phyloP scores from a whole-genome alignment of 2,797 vertebrate species.

The Melanotaenia maccullochi region DNA sequence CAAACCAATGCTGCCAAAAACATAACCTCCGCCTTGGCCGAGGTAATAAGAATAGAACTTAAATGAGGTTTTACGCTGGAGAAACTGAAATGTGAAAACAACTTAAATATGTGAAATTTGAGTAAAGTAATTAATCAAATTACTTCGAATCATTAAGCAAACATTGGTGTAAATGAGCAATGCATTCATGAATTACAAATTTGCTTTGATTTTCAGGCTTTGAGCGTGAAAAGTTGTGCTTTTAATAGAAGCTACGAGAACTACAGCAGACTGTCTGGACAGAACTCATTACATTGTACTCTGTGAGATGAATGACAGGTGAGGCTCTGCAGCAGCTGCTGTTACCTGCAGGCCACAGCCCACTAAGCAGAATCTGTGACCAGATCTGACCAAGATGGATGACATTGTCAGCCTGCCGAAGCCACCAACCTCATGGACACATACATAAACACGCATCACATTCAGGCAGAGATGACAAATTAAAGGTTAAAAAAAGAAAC shows the following conservation, averaged over 20 bases:
- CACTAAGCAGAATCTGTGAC: slow-evolving; percentile 41
- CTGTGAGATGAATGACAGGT: slow-evolving; percentile 47
- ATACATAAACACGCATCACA: slow-evolving; percentile 1
- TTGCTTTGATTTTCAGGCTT: too few relatives aligned
- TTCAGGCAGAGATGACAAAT: slow-evolving; percentile 4
- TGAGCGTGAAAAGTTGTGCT: slow-evolving; percentile 7
- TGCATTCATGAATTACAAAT: background rate
- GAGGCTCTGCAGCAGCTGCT: slow-evolving; percentile 52
- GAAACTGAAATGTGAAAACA: background rate
- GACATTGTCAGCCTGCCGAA: slow-evolving; percentile 31
- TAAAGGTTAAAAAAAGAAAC: background rate
- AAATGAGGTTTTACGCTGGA: background rate
- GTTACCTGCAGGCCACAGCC: slow-evolving; percentile 54
- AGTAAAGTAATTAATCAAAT: background rate
- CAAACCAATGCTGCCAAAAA: too few relatives aligned
- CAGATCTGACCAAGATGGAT: slow-evolving; percentile 60
- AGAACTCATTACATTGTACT: slow-evolving; percentile 16
- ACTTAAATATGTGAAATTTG: background rate
- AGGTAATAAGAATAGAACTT: background rate
- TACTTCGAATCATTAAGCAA: too few relatives aligned
- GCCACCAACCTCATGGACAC: slow-evolving; percentile 14
- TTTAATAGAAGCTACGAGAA: slow-evolving; percentile 9
- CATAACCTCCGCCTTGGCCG: too few relatives aligned
- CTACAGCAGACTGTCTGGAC: slow-evolving; percentile 21
- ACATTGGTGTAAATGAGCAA: too few relatives aligned